Conservation (phyloP, 2,113 vertebrate genomes). For the Stegostoma tigrinum region DNA sequence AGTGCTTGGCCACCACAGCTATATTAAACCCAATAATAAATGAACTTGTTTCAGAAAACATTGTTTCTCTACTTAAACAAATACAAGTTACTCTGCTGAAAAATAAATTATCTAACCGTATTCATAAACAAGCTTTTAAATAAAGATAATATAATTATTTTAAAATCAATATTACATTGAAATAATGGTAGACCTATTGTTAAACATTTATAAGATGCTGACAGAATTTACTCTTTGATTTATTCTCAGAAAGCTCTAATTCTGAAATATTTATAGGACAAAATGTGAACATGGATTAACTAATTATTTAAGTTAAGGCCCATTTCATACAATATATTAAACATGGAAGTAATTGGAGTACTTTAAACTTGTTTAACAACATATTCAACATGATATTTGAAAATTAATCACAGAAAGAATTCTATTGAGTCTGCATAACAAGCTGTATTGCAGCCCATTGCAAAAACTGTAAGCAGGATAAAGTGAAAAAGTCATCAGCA, state of each 20-base stretch:
- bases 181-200: conserved; percentile 33
- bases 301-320: conserved; percentile 34
- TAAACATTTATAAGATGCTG: conserved; percentile 36
- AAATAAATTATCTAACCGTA: neutral
- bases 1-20: neutral
- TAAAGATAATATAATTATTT: conserved; percentile 37
- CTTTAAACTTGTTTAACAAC: conserved; percentile 36
- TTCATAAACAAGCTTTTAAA: conserved; percentile 35
- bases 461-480: neutral
- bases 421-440: neutral
- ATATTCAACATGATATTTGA: conserved; percentile 27
- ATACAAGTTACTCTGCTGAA: neutral
- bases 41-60: neutral
- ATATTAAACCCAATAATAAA: conserved; percentile 15
- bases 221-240: conserved; percentile 31
- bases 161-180: conserved; percentile 33
- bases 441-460: too few relatives aligned
- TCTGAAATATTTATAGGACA: conserved; percentile 37
- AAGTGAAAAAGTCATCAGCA: neutral
- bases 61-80: neutral
- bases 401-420: conserved; percentile 20
- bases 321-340: conserved; percentile 26
- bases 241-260: conserved; percentile 26
- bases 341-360: conserved; percentile 34
- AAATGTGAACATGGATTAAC: conserved; percentile 36